These are phyloP conservation scores for Oreonectes daqikongensis DNA, from an alignment of 2,797 vertebrate species.

Conservation along the genomic window DNA sequence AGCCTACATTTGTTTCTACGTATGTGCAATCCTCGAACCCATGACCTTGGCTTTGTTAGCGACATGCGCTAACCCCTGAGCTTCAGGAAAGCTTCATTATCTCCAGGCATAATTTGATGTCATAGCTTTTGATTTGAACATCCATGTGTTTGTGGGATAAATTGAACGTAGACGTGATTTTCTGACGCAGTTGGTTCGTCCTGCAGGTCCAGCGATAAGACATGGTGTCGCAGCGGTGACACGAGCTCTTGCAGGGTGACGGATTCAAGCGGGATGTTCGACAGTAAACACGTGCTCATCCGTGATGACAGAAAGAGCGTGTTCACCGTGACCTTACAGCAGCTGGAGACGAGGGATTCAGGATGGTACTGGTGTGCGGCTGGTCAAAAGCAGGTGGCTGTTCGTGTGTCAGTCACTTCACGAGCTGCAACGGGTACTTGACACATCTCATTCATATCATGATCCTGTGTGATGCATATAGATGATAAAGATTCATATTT, in stretches of 20 bases:
- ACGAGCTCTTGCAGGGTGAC: constrained; percentile 66
- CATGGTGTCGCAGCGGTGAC: constrained; percentile 77
- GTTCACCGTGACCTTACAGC: constrained; percentile 69
- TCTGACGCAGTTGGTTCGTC: too few species aligned
- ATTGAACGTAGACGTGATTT: neutral
- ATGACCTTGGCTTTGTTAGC: too few species aligned
- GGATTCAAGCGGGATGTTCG: constrained; percentile 61
- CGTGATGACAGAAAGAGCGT: constrained; percentile 67
- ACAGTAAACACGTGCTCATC: constrained; percentile 67
- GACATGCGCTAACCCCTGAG: too few species aligned
- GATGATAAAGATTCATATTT: too few species aligned
- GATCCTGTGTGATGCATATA: too few species aligned
- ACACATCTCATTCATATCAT: neutral
- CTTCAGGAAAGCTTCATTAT: too few species aligned
- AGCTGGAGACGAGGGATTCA: constrained; percentile 64
- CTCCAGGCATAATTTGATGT: too few species aligned
- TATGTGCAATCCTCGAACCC: too few species aligned
- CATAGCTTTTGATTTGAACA: too few species aligned
- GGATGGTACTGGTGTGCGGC: constrained; percentile 76
- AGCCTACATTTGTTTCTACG: too few species aligned
- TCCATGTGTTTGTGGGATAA: too few species aligned
- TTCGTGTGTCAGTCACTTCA: constrained; percentile 66
- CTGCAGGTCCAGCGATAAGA: constrained; percentile 73
- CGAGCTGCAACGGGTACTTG: constrained; percentile 43
- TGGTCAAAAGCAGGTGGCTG: constrained; percentile 59